Percentiles rank a stretch among this genome's conserved stretches.
Conservation (phyloP, 2,888 invertebrate species). For the Nemotelus pantherinus region DNA sequence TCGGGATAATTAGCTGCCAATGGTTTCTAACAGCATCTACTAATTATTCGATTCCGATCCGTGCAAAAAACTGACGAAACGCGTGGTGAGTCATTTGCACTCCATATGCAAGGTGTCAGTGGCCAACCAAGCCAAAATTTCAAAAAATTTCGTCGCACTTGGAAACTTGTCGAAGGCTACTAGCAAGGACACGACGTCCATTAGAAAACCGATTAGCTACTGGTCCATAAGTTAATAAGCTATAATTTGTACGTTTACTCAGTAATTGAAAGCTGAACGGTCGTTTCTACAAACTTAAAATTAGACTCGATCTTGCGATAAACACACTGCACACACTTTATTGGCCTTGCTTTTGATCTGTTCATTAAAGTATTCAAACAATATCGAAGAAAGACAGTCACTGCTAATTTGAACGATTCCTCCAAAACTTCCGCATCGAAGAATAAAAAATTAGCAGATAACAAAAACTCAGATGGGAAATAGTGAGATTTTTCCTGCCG, state of each 20-base stretch:
- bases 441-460: neutral
- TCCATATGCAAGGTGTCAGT: conserved; percentile 3
- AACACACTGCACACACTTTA: neutral
- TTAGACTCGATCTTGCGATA: conserved; percentile 24
- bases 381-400: conserved; percentile 16
- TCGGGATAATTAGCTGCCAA: too few relatives aligned
- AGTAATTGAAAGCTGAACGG: conserved; percentile 5
- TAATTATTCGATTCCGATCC: too few relatives aligned
- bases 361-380: conserved; percentile 36
- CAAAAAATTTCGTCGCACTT: conserved; percentile 24
- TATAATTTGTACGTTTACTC: conserved; percentile 14
- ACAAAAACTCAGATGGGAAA: too few relatives aligned
- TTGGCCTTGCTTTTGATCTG: conserved; percentile 36
- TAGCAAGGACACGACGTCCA: conserved; percentile 29
- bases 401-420: neutral
- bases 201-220: conserved; percentile 32
- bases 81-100: too few relatives aligned
- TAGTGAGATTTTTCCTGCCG: too few relatives aligned
- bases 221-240: conserved; percentile 22
- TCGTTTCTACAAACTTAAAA: neutral
- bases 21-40: too few relatives aligned
- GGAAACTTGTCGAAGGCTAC: conserved; percentile 18
- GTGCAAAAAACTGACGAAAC: too few relatives aligned
- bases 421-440: conserved; percentile 1
- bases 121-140: neutral